Evolutionary conservation across 1,140 invertebrate genomes (phyloP), one percentile per base, ranked within the genome.

Genomic region (Pseudoatta argentina): DNA sequence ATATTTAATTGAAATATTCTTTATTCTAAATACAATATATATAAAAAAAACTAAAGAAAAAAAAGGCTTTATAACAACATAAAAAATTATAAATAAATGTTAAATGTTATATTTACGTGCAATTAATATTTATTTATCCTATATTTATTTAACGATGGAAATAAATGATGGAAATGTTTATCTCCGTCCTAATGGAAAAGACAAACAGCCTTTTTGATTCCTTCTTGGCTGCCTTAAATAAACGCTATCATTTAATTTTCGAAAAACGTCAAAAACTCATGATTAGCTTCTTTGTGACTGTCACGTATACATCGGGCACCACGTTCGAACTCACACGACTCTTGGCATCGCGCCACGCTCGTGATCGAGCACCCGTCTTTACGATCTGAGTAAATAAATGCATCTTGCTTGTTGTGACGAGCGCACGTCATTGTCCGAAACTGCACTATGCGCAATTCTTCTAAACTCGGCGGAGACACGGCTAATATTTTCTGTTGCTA

Each of bases 371-470:
- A 73, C 75, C 51, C 67, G 59, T 81, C 88, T 86, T 77, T 59
- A 77, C 63, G 82, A 75, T 69, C 59, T 53, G 34, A 30, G 51
- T 78, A 86, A 89, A 89, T 77, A 86, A 89, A 86, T 88, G 67
- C 75, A 63, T 87, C 83, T 55, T 39, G 83, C 51, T 87, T 87
- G 81, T 91, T 77, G 88, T 81, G 88, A 91, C 90, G 88, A 85
- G 78, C 79, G 85, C 79, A 69, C 78, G 83, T 64, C 88, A 67
- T 66, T 63, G 79, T 87, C 63, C 86, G 69, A 79, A 83, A 78
- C 48, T 87, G 75, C 82, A 86, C 61, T 82, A 86, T 66, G 77
- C 82, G 72, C 86, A 82, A 67, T n/a, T 82, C 76, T 73, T 59
- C 51, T 10, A 67, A 79, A 67, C 18, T 18, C 66, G 34, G 34